Conservation (phyloP, 1,140 invertebrate species). For the Drosophila takahashii region DNA sequence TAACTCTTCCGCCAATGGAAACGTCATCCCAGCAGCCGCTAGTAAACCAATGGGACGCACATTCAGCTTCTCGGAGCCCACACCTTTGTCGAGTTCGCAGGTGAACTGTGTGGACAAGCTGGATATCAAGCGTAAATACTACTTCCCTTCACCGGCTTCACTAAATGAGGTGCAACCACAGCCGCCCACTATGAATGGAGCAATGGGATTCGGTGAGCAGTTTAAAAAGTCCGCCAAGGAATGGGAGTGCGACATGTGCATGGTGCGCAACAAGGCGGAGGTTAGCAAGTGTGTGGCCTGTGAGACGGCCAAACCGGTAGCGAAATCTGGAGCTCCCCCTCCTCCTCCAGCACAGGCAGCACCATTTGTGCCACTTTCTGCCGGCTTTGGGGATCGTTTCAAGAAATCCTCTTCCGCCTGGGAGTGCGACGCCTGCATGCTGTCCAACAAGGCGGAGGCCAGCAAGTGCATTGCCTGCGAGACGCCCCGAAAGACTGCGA, state of each 20-base stretch:
- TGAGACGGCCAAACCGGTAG: constrained; percentile 48
- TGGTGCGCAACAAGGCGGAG: constrained; percentile 87
- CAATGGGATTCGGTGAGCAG: constrained; percentile 84
- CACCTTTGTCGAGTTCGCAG: background rate
- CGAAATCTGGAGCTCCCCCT: background rate
- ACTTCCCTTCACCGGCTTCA: constrained; percentile 12
- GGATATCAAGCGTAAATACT: constrained; percentile 4
- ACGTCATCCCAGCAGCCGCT: background rate
- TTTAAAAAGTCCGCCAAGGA: constrained; percentile 85
- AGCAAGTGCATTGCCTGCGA: constrained; percentile 87
- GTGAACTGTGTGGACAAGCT: background rate
- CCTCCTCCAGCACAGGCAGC: background rate
- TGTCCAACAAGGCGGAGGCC: constrained; percentile 87
- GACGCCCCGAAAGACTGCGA: constrained; percentile 21
- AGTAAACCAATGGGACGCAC: background rate
- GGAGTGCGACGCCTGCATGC: constrained; percentile 89
- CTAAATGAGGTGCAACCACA: background rate
- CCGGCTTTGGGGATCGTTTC: constrained; percentile 86
- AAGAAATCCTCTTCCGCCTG: constrained; percentile 86
- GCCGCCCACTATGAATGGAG: constrained; percentile 15
- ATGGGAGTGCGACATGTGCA: constrained; percentile 90
- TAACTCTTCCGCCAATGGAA: constrained; percentile 10
- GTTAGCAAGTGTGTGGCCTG: constrained; percentile 88
- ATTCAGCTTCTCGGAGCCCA: constrained; percentile 29
- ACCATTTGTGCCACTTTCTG: background rate